Evolutionary conservation across 1,140 invertebrate genomes (phyloP), one percentile per base, ranked within the genome.

Genomic region (Dendroctonus ponderosae): DNA sequence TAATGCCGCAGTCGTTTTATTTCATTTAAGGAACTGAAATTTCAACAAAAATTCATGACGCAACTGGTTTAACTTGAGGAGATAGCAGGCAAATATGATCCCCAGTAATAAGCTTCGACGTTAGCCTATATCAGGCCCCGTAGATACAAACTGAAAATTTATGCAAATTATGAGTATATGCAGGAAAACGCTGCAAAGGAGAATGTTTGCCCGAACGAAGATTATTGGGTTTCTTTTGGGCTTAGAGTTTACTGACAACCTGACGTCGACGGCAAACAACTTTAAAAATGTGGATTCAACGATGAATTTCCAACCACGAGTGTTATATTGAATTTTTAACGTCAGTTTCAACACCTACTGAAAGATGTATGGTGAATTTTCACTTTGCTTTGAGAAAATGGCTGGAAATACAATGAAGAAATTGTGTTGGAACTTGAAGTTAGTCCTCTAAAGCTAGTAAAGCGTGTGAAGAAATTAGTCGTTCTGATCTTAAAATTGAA

Each of bases 151-250:
- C 56, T 43, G 11, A 43, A 58, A 58, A 58, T 44, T 58, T 58
- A 58, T 58, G 56, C 15, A 58, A 58, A 58, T 42, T n/a, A 58
- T 11, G 46, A 58, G 46, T 44, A 58, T 58, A 58, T 58, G 56
- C 56, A 44, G 42, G 15, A 58, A 54, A n/a, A 58, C 11, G 56
- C 56, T 43, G 56, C 56, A 58, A 44, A 46, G 42, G 42, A 58
- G 46, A 58, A 58, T 39, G 42, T 58, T 58, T 12, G 41, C 9
- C 42, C 42, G n/a, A 58, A 58, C 43, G 56, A 15, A 58, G 14
- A 15, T 44, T 58, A 58, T 58, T 58, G 46, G 41, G 56, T 58
- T 58, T 58, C 56, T 58, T 44, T 58, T 42, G 14, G 7, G 38
- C 37, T 43, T 58, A 43, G 26, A 58, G 56, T 58, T 58, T 58